Evolutionary conservation across 2,797 vertebrate genomes (phyloP).

Genomic region (Spinus pinus): DNA sequence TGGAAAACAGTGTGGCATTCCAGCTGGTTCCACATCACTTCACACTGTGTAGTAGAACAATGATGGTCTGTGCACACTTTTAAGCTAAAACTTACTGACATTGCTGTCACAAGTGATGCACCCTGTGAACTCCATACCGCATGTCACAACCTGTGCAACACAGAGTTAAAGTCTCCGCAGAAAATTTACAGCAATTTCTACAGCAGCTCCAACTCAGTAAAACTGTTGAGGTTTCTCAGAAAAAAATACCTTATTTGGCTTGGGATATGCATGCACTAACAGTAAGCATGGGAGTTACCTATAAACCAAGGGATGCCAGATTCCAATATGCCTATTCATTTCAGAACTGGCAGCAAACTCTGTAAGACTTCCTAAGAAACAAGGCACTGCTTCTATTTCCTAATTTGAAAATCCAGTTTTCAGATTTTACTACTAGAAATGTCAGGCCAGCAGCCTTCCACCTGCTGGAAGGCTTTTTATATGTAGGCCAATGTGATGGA

Average conservation of each 20-base stretch:
- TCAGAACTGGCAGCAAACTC: neutral
- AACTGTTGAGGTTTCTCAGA: neutral
- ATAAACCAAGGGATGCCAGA: neutral
- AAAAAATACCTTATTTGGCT: neutral
- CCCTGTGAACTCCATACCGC: neutral
- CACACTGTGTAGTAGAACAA: fast-evolving
- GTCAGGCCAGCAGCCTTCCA: neutral
- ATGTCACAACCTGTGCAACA: neutral
- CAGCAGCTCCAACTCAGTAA: neutral
- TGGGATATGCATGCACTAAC: neutral
- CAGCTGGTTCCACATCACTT: neutral
- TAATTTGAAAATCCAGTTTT: neutral
- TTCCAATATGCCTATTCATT: neutral
- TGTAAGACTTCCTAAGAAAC: neutral
- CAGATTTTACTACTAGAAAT: neutral
- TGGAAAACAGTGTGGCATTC: neutral
- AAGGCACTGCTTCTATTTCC: neutral
- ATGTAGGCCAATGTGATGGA: neutral
- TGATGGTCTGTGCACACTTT: neutral
- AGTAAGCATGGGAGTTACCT: neutral
- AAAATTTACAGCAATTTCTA: neutral
- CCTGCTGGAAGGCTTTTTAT: neutral
- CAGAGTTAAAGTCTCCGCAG: neutral
- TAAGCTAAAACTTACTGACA: neutral
- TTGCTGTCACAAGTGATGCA: neutral